Evolutionary conservation across 2,797 vertebrate genomes (phyloP), one percentile per base, ranked within the genome.

Genomic region (Chelon auratus): DNA sequence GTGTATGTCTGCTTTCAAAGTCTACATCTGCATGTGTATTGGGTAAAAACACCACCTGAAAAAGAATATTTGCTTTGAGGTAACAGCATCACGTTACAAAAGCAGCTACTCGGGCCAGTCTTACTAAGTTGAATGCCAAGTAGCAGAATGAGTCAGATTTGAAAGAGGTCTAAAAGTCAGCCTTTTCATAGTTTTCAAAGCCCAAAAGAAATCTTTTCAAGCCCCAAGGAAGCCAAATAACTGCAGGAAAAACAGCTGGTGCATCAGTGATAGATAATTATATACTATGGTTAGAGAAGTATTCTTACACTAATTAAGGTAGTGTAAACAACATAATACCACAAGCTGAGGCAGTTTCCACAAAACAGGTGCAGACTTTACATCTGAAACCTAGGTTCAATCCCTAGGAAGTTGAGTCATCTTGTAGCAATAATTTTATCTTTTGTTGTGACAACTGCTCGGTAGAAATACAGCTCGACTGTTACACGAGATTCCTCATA

Each of bases 61-160:
- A 75, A 62, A 71, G 9, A 52, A 57, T 59, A 76, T 6, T 60
- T n/a, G 33, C 53, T 78, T 56, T 56, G 51, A 75, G 60, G 42
- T 68, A 74, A 79, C 62, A 72, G 59, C 53, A 47, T 80, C 61
- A 62, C 62, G 83, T 88, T 81, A 77, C 71, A 78, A 72, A 86
- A 36, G 55, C 48, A 67, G 50, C 75, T 54, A 10, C 68, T 62
- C 71, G 61, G 75, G 78, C 78, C 75, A 70, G 54, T 47, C 3
- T 17, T 74, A 65, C 58, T 75, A 54, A 76, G 69, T 68, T 72
- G 60, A 85, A 70, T 63, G 45, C 58, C 62, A 85, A 81, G 66
- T 54, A 47, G 70, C n/a, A 22, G 39, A 62, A 42, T 66, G 69
- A 72, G 43, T 84, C 72, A 74, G 67, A 78, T 75, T 77, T 75